These are phyloP conservation scores for Endotricha flammealis DNA, from an alignment of 2,888 invertebrate species.

Conservation along the genomic window DNA sequence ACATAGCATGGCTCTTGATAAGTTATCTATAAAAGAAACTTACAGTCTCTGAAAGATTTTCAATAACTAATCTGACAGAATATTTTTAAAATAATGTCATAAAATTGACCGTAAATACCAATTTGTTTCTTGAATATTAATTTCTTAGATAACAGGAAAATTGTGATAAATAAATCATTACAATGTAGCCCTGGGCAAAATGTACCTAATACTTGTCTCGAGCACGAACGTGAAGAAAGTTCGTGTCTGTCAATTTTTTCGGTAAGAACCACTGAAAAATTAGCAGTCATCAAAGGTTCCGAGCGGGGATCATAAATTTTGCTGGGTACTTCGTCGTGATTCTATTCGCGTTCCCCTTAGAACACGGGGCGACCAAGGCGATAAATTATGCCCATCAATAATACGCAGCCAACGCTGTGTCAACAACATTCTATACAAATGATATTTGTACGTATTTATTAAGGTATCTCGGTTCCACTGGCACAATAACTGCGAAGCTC, in stretches of 20 bases:
- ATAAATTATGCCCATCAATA: conserved; percentile 74
- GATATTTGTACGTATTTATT: conserved; percentile 44
- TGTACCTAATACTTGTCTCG: conserved; percentile 23
- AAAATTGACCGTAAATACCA: too few relatives aligned
- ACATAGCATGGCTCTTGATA: too few relatives aligned
- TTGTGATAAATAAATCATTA: too few relatives aligned
- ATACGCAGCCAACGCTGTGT: conserved; percentile 58
- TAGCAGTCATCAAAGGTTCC: conserved; percentile 62
- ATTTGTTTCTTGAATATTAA: too few relatives aligned
- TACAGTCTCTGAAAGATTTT: too few relatives aligned
- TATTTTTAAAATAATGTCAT: too few relatives aligned
- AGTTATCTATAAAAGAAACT: too few relatives aligned
- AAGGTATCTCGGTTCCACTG: conserved; percentile 27
- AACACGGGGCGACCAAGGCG: conserved; percentile 49
- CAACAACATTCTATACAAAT: conserved; percentile 57
- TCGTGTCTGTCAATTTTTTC: conserved; percentile 41
- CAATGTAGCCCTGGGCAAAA: too few relatives aligned
- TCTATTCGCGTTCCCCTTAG: conserved; percentile 61
- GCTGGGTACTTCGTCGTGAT: conserved; percentile 57
- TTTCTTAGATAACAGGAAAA: too few relatives aligned
- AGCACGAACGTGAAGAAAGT: conserved; percentile 32
- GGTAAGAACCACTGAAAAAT: conserved; percentile 51
- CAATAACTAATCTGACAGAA: too few relatives aligned
- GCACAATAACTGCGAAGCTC: conserved; percentile 33
- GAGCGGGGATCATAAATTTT: conserved; percentile 61